Base-by-base conservation (phyloP, 2,888 invertebrate species). In the Nemotelus pantherinus region DNA sequence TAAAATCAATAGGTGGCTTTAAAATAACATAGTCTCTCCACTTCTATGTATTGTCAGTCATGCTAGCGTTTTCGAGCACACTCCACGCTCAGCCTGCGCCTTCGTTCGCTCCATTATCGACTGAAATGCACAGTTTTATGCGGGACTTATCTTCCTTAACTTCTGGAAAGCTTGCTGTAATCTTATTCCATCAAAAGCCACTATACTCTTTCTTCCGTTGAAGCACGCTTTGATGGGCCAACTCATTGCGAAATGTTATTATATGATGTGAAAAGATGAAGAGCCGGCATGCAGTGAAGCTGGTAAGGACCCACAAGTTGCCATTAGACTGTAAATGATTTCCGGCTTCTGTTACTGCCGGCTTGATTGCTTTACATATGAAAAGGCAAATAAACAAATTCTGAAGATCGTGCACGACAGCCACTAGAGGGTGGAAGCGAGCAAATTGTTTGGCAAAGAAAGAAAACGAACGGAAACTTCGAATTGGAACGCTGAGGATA, bases 311-410 rank as follows among this genome's bases (percentile, higher is more conserved):
- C 41, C 74, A 43, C 63, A 74, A 74, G 60, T 63, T 63, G 74
- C 48, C 60, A 74, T 60, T 74, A 60, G 63, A 63, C 63, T 48
- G 48, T 41, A 63, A 41, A 60, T 74, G 74, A 74, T 74, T 57
- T 74, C 60, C 74, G 60, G 60, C 63, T 47, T 47, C 39, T 48
- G 48, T 60, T 74, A 74, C 74, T 25, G 47, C 43, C 47, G 63
- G 41, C 48, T 74, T 74, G 74, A 74, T 74, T 74, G 74, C 74
- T 74, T 74, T 60, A 60, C 74, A 74, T 74, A 63, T 74, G 60
- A 74, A 74, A 74, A 63, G 74, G 74, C 60, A 74, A 63, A 60
- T 74, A 60, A 74, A 63, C 74, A 74, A 74, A 74, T 74, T 48
- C 63, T 60, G 47, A 39, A 60, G 44, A 48, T 60, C 48, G 47